These are phyloP conservation scores for Dicentrarchus labrax DNA, from an alignment of 2,113 vertebrate species.

Conservation along the genomic window DNA sequence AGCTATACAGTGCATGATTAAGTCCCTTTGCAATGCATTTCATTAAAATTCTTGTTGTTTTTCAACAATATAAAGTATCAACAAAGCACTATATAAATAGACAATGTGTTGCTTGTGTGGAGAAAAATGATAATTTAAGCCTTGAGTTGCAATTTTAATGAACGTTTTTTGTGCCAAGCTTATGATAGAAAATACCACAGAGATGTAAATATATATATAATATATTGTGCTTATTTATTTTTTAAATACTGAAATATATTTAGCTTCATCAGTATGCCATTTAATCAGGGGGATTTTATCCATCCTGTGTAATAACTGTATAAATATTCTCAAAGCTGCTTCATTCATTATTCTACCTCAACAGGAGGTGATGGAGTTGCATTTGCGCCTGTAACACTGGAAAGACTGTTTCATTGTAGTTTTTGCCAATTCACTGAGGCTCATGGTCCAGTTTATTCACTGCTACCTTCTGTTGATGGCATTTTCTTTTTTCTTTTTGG, in stretches of 20 bases:
- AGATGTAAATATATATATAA: slow-evolving; percentile 62
- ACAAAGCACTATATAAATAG: slow-evolving; percentile 6
- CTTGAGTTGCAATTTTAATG: slow-evolving; percentile 14
- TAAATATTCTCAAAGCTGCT: slow-evolving; percentile 46
- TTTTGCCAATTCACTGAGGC: neutral
- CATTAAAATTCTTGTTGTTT: neutral
- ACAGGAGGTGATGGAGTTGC: slow-evolving; percentile 8
- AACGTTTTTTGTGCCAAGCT: slow-evolving; percentile 15
- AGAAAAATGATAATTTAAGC: slow-evolving; percentile 26
- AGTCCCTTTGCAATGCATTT: slow-evolving; percentile 6
- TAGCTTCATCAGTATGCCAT: neutral
- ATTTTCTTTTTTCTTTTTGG: neutral
- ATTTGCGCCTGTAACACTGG: slow-evolving; percentile 6
- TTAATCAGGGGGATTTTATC: slow-evolving; percentile 28
- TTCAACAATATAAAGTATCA: slow-evolving; percentile 16
- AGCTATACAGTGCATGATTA: slow-evolving; percentile 7
- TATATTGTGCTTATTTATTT: slow-evolving; percentile 44
- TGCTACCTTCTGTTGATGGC: neutral
- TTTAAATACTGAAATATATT: slow-evolving; percentile 34
- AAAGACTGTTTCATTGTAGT: neutral
- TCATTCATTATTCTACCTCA: slow-evolving; percentile 41
- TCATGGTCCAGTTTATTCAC: neutral
- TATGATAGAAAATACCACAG: slow-evolving; percentile 9
- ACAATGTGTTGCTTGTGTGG: slow-evolving; percentile 3
- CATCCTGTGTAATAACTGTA: neutral